These are phyloP conservation scores for Neofelis nebulosa DNA, from an alignment of 2,113 vertebrate genomes.

Conservation along the genomic window DNA sequence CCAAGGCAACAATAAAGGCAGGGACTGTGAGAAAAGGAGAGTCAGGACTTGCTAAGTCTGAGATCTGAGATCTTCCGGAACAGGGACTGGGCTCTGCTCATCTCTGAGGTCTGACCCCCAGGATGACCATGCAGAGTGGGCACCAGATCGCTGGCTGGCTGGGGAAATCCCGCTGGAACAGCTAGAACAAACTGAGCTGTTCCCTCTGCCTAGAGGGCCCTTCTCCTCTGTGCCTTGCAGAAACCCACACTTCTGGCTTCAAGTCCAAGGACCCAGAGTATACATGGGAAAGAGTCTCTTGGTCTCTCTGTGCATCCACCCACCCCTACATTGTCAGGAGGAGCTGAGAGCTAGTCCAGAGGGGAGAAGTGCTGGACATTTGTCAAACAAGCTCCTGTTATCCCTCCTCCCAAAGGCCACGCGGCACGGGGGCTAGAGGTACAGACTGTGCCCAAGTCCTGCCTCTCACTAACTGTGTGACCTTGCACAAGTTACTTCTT, in stretches of 20 bases:
- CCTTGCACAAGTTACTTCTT: neutral
- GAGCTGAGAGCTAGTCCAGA: neutral
- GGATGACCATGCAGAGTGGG: neutral
- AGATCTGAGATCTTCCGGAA: neutral
- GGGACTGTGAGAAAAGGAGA: no score
- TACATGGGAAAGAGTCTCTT: neutral
- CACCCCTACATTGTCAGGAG: neutral
- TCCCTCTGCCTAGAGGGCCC: neutral
- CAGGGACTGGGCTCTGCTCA: neutral
- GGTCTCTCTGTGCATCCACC: neutral
- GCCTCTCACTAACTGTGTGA: neutral
- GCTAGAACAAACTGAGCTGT: no score
- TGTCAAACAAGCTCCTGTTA: neutral
- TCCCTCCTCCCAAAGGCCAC: rapidly evolving
- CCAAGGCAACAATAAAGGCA: neutral
- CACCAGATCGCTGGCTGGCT: no score
- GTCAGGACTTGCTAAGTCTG: neutral
- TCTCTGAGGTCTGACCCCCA: neutral
- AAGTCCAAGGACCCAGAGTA: neutral
- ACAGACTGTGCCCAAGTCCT: rapidly evolving
- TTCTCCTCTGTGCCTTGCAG: neutral
- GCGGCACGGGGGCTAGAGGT: no score
- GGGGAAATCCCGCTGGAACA: neutral
- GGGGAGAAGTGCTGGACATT: neutral
- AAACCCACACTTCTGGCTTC: neutral